Base-by-base conservation (phyloP, 2,888 invertebrate species). In the Limnephilus rhombicus region DNA sequence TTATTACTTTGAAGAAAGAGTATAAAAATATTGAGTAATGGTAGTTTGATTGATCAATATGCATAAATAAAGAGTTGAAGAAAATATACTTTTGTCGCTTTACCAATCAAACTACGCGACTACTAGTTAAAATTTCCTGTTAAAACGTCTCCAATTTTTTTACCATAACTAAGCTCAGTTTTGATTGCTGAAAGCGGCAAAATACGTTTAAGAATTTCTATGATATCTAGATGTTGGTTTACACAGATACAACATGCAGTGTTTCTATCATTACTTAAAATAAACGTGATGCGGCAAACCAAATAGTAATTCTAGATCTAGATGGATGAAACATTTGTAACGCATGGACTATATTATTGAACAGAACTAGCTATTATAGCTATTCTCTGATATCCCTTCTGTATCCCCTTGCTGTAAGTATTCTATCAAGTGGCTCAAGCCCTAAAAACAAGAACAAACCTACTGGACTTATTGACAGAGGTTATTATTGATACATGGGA, bases 311-410 rank as follows among this genome's bases (percentile, higher is more conserved):
- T 68, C 68, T n/a, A 68, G 24, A 37, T 37, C 0, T 37, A 31
- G 31, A 68, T 68, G 68, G n/a, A 68, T 68, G 68, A 68, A n/a
- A 68, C 7, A 24, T 68, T 68, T 68, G 24, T 24, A 68, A 68
- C 68, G 68, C 68, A 68, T 24, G 24, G 68, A 68, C 68, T 68
- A 24, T 68, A 68, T 68, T 68, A 68, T 24, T 68, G 7, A n/a
- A 68, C 68, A 68, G 68, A 68, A 68, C 68, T n/a, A n/a, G n/a
- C n/a, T n/a, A n/a, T n/a, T n/a, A n/a, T n/a, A 68, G 68, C 68
- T 68, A 68, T 68, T 68, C 68, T 68, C 68, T 68, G 68, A 24
- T 9, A 68, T n/a, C 24, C 68, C 68, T 24, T n/a, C n/a, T n/a
- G n/a, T n/a, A 24, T 68, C 9, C 18, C 24, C 24, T 2, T 2